A percentile compares a stretch with the other conserved stretches of the same genome.
Evolutionary conservation across 2,888 invertebrate genomes (phyloP).

Genomic region (Dasysyrphus albostriatus): DNA sequence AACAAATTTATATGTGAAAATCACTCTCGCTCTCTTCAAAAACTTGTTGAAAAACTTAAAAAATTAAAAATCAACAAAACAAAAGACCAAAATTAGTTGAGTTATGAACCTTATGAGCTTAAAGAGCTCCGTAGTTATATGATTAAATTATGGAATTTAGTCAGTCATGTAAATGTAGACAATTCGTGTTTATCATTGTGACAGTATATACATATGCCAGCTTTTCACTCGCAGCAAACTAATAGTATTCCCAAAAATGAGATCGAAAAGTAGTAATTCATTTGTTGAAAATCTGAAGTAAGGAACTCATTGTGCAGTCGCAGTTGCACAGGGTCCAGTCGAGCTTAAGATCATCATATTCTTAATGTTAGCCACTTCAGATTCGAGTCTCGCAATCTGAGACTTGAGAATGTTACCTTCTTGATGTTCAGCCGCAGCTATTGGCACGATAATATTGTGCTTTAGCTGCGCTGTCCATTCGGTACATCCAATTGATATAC

Average conservation of each 20-base stretch:
- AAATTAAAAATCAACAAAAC: too few relatives aligned
- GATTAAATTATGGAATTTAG: too few relatives aligned
- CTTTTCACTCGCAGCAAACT: too few relatives aligned
- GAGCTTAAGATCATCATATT: conserved; percentile 89
- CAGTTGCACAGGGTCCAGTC: conserved; percentile 76
- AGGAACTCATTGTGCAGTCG: conserved; percentile 54
- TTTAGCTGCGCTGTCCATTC: conserved; percentile 83
- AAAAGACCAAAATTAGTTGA: too few relatives aligned
- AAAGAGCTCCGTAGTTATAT: too few relatives aligned
- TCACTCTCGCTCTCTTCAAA: too few relatives aligned
- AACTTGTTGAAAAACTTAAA: too few relatives aligned
- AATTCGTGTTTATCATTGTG: too few relatives aligned
- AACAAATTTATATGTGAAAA: too few relatives aligned
- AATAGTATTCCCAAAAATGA: conserved; percentile 50
- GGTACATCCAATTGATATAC: conserved; percentile 89
- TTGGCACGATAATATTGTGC: conserved; percentile 78
- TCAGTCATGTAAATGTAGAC: too few relatives aligned
- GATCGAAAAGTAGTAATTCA: conserved; percentile 39
- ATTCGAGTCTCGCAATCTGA: conserved; percentile 93
- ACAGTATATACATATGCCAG: too few relatives aligned
- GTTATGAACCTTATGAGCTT: too few relatives aligned
- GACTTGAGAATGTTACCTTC: conserved; percentile 91
- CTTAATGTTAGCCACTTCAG: conserved; percentile 95
- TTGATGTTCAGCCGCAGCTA: conserved; percentile 75
- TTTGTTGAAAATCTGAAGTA: not conserved